Evolutionary conservation across 1,140 invertebrate species (phyloP).

Genomic region (Ceratina australensis): DNA sequence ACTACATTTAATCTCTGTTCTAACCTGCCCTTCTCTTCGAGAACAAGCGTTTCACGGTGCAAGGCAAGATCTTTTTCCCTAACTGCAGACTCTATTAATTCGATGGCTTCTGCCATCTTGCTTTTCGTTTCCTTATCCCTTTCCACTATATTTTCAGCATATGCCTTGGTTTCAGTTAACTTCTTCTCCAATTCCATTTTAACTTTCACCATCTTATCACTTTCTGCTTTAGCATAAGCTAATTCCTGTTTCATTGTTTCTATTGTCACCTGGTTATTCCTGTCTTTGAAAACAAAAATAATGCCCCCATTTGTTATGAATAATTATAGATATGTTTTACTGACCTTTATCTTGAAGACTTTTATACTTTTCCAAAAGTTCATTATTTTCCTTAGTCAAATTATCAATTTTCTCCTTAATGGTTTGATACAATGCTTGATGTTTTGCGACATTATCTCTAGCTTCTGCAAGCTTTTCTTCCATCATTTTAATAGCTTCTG

Average conservation of each 20-base stretch:
- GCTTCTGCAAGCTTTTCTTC: conserved; percentile 72
- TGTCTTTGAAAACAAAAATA: conserved; percentile 66
- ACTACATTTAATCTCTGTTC: conserved; percentile 62
- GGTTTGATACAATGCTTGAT: conserved; percentile 70
- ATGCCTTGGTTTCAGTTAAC: conserved; percentile 63
- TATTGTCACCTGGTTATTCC: conserved; percentile 58
- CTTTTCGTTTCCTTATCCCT: conserved; percentile 70
- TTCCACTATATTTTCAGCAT: conserved; percentile 52
- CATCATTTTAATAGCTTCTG: conserved; percentile 74
- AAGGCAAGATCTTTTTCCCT: conserved; percentile 78
- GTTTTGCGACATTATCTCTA: conserved; percentile 73
- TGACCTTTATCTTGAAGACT: conserved; percentile 61
- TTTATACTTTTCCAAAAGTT: conserved; percentile 57
- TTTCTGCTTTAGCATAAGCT: conserved; percentile 58
- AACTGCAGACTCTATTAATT: conserved; percentile 78
- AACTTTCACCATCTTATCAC: conserved; percentile 55
- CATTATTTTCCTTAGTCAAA: conserved; percentile 68
- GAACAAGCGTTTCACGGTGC: conserved; percentile 77
- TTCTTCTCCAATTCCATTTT: conserved; percentile 68
- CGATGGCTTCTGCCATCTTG: conserved; percentile 79
- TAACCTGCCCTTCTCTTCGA: conserved; percentile 68
- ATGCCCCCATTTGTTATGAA: neutral
- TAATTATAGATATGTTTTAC: conserved; percentile 34
- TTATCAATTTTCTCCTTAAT: conserved; percentile 68
- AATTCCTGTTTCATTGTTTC: conserved; percentile 66